These are phyloP conservation scores for Hypolimnas misippus DNA, from an alignment of 2,888 invertebrate genomes.

Conservation along the genomic window DNA sequence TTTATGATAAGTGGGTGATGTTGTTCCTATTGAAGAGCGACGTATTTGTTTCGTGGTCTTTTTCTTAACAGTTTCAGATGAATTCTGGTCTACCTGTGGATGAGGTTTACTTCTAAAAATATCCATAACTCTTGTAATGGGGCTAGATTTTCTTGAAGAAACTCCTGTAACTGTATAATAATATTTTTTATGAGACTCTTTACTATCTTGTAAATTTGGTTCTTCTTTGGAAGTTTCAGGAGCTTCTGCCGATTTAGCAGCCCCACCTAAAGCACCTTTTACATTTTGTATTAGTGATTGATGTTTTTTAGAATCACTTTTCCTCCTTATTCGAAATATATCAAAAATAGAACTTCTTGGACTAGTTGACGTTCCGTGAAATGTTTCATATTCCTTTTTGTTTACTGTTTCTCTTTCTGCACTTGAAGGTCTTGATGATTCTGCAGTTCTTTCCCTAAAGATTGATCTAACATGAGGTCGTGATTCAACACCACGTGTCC, in stretches of 20 bases:
- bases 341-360: conserved; percentile 80
- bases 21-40: conserved; percentile 77
- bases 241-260: conserved; percentile 64
- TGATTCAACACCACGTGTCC: conserved; percentile 76
- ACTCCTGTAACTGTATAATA: conserved; percentile 81
- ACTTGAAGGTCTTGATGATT: conserved; percentile 70
- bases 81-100: conserved; percentile 58
- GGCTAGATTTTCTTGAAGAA: conserved; percentile 76
- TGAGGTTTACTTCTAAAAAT: conserved; percentile 76
- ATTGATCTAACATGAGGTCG: conserved; percentile 77
- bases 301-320: conserved; percentile 77
- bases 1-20: conserved; percentile 79
- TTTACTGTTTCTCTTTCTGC: conserved; percentile 66
- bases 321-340: conserved; percentile 77
- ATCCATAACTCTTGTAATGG: conserved; percentile 80
- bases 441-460: conserved; percentile 70
- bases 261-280: conserved; percentile 53
- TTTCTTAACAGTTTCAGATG: conserved; percentile 67
- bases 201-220: conserved; percentile 58
- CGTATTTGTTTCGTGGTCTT: conserved; percentile 67
- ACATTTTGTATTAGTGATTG: conserved; percentile 62
- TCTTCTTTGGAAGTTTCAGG: conserved; percentile 67
- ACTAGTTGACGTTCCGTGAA: conserved; percentile 79
- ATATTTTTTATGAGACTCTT: conserved; percentile 78
- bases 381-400: conserved; percentile 77